Evolutionary conservation across 2,797 vertebrate species (phyloP), one percentile per base, ranked within the genome.

Genomic region (Scolopax bukidnonensis): DNA sequence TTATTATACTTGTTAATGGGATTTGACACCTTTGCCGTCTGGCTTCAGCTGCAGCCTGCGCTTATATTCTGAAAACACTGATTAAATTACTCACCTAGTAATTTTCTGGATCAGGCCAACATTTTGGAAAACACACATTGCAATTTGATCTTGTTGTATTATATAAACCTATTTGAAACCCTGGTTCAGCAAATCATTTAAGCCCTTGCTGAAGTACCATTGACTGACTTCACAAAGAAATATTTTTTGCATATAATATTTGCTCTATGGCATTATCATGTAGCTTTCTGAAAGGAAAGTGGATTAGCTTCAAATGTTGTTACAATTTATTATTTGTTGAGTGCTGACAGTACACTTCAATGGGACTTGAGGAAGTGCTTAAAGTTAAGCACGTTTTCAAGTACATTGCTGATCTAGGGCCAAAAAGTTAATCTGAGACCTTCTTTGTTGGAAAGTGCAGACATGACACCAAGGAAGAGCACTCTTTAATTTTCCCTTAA

Each of bases 341-440:
- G 90, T 96, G 96, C 57, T 95, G 96, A 95, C 93, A 96, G 92
- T 90, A 94, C 41, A 85, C 95, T 96, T 96, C 94, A 93, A 89
- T 75, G 64, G 64, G 87, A 93, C 84, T 95, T 59, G 50, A 96
- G 90, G 90, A 96, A 93, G 93, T 95, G 90, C 94, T 96, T 95
- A 89, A 96, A 96, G 81, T 95, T 96, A 92, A 96, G 93, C 95
- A 95, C 16, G 2, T 95, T 96, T 95, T 96, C 92, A 94, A 96
- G 90, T 92, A 94, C 50, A 7, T 53, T 89, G 68, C 84, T 97
- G 96, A 97, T 95, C 78, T 65, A 89, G 59, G 88, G 93, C 91
- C 94, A 95, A 64, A 96, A 96, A 74, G 81, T 76, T 90, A 96
- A 96, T 95, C 85, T 91, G 86, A 92, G 65, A 87, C 71, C 28